Conservation (phyloP, 1,140 invertebrate genomes). For the Drosophila melanica region DNA sequence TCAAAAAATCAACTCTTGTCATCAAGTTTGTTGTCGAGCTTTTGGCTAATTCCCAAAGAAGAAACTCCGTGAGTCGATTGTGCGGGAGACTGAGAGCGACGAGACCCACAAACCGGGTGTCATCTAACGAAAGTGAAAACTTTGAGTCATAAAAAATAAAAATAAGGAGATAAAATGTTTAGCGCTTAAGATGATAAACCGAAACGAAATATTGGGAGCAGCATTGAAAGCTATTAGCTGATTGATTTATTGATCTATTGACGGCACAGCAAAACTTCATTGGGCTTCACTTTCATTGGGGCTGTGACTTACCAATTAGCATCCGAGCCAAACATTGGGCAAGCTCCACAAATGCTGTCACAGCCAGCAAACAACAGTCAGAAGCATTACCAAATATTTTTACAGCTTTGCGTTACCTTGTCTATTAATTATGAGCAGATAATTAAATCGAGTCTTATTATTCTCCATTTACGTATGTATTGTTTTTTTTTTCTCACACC, state of each 20-base stretch:
- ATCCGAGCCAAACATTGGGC: constrained; percentile 22
- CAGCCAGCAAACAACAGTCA: background rate
- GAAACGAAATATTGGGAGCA: constrained; percentile 20
- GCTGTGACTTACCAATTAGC: constrained; percentile 40
- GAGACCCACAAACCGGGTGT: background rate
- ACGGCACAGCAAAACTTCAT: background rate
- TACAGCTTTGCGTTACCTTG: constrained; percentile 1
- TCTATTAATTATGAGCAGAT: constrained; percentile 6
- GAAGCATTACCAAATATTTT: constrained; percentile 9
- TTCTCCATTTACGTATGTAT: too few species aligned
- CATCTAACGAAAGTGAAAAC: constrained; percentile 51
- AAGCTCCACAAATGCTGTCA: constrained; percentile 24
- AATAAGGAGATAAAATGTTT: background rate
- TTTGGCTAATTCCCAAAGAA: constrained; percentile 38
- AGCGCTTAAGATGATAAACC: constrained; percentile 7
- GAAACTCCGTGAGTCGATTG: constrained; percentile 38
- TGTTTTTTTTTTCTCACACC: background rate
- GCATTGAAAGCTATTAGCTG: constrained; percentile 23
- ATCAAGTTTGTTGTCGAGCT: constrained; percentile 19
- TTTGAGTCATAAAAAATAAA: background rate
- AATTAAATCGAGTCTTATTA: constrained; percentile 6
- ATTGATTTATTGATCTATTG: constrained; percentile 28
- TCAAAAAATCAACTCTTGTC: constrained; percentile 31
- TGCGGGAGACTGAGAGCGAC: constrained; percentile 18
- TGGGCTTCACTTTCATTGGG: constrained; percentile 36